Evolutionary conservation across 2,888 invertebrate species (phyloP).

Genomic region (Glyphotaelius pellucidus): DNA sequence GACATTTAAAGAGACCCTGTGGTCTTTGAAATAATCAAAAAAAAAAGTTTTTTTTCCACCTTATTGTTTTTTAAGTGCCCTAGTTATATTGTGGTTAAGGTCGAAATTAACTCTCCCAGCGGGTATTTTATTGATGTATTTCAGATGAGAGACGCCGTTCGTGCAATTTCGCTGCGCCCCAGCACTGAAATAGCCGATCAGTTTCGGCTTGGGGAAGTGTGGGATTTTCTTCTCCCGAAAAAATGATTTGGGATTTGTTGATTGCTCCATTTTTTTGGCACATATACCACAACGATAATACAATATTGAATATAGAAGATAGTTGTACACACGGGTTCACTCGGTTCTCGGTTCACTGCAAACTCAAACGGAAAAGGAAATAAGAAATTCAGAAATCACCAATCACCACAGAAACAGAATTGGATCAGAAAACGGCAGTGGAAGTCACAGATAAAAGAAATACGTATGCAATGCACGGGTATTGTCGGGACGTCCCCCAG

Average conservation of each 20-base stretch:
- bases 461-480: no score
- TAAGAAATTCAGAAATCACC: no score
- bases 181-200: conserved; percentile 78
- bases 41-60: conserved; percentile 76
- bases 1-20: conserved; percentile 69
- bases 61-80: conserved; percentile 69
- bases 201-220: conserved; percentile 74
- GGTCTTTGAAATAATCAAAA: conserved; percentile 76
- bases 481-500: no score
- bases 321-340: no score
- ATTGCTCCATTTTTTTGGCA: conserved; percentile 41
- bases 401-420: no score
- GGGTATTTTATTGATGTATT: conserved; percentile 73
- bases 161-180: conserved; percentile 70
- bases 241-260: conserved; percentile 3
- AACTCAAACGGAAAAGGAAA: no score
- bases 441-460: no score
- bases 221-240: conserved; percentile 70
- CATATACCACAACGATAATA: no score
- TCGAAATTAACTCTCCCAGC: conserved; percentile 72
- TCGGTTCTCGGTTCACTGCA: no score
- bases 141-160: conserved; percentile 72
- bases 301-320: no score
- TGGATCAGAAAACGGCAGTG: no score
- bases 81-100: conserved; percentile 73